Base-by-base conservation (phyloP, 2,797 vertebrate species). In the Sarcoramphus papa region DNA sequence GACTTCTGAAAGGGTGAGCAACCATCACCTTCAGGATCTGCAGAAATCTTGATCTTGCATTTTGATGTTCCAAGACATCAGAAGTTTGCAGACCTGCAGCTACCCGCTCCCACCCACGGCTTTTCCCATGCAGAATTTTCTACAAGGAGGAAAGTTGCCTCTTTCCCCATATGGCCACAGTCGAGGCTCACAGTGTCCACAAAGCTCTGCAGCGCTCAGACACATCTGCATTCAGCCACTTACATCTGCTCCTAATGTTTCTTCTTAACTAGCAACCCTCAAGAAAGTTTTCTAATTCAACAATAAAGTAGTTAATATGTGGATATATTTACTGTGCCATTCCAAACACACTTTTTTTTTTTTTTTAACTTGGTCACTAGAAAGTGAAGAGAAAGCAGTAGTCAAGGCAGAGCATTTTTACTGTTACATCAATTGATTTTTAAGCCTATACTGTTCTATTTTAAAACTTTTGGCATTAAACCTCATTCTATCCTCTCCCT, bases 361-460 rank as follows among this genome's bases (percentile, higher is more conserved):
- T 63, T 65, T 41, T 1, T n/a, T 57, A 22, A 28, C 10, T 33
- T 82, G 45, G 47, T 81, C 73, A n/a, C 33, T 74, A 59, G 79
- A 78, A 95, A 96, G 63, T 28, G 57, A 97, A 93, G 65, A 85
- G 79, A 81, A 95, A 91, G 83, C 86, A 91, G 91, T 74, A 73
- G 41, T 15, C 60, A 40, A 12, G 24, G 82, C 77, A 63, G 47
- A 91, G 31, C 43, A 77, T 73, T 94, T 79, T 85, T 92, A 84
- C 72, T 67, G 16, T 50, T 51, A 65, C 9, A 57, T 18, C 73
- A 85, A 54, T 40, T 89, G 88, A 80, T 69, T 78, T 96, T 88
- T 76, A 85, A 88, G 54, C 30, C 25, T 50, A 7, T 19, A 56
- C 65, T 67, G n/a, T 63, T 94, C 79, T 40, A 28, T 14, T 95